Conservation (phyloP, 2,888 invertebrate genomes). For the Xanthorhoe spadicearia region DNA sequence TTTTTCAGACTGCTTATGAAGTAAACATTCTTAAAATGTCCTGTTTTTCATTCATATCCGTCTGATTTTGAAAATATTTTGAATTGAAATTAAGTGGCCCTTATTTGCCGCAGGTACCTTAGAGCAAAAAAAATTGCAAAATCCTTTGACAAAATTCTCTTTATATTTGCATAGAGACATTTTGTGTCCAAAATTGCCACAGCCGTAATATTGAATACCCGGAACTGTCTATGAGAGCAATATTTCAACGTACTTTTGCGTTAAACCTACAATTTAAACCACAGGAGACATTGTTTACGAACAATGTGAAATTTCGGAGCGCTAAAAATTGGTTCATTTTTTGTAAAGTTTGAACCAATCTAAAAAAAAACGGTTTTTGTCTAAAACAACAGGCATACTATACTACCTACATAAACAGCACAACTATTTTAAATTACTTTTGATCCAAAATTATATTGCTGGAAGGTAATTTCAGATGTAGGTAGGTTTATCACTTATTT, state of each 20-base stretch:
- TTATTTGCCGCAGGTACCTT: too few relatives aligned
- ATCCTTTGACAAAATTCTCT: conserved; percentile 18
- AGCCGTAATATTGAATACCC: conserved; percentile 28
- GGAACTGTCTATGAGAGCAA: conserved; percentile 32
- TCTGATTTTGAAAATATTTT: too few relatives aligned
- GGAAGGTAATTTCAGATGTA: too few relatives aligned
- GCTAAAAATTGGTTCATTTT: conserved; percentile 42
- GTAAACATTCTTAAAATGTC: too few relatives aligned
- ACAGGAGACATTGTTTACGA: conserved; percentile 32
- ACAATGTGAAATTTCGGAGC: conserved; percentile 26
- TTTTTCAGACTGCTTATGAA: too few relatives aligned
- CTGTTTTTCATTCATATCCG: too few relatives aligned
- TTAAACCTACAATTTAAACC: conserved; percentile 38
- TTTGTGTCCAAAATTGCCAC: conserved; percentile 28
- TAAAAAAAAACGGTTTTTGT: conserved; percentile 1
- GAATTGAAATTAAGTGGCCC: too few relatives aligned
- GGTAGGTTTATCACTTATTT: too few relatives aligned
- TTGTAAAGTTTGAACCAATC: conserved; percentile 38
- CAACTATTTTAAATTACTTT: too few relatives aligned
- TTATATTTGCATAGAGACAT: conserved; percentile 26
- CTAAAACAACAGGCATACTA: conserved; percentile 6
- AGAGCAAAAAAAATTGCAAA: conserved; percentile 11
- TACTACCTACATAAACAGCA: too few relatives aligned
- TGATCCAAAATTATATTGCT: too few relatives aligned
- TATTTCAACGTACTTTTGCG: conserved; percentile 33